These are phyloP conservation scores for Mactra quadrangularis DNA, from an alignment of 1,140 invertebrate species.

Conservation along the genomic window DNA sequence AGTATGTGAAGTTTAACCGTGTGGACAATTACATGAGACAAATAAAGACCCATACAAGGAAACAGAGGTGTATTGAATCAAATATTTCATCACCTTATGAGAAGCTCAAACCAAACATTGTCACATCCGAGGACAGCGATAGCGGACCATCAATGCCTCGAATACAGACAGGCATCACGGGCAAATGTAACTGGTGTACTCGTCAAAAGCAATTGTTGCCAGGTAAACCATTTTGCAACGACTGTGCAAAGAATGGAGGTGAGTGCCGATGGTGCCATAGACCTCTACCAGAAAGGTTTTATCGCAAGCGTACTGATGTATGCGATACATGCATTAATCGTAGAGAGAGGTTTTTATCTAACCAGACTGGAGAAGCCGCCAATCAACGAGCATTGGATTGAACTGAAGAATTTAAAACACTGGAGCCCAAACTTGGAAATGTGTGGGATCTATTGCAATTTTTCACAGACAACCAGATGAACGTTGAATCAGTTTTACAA, in stretches of 20 bases:
- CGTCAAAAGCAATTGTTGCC: not conserved
- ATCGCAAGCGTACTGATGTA: too few species aligned
- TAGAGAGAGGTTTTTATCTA: not conserved
- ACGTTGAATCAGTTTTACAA: too few species aligned
- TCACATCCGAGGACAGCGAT: not conserved
- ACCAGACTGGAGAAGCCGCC: not conserved
- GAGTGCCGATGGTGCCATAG: slow-evolving; percentile 18
- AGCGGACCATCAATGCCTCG: not conserved
- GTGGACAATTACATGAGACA: not conserved
- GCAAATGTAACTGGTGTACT: slow-evolving; percentile 5
- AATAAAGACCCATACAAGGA: not conserved
- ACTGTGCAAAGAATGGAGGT: not conserved
- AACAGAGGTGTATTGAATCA: not conserved
- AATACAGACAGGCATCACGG: not conserved
- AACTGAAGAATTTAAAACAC: not conserved
- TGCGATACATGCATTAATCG: too few species aligned
- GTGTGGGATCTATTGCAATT: not conserved
- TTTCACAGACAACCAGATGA: too few species aligned
- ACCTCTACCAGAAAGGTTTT: slow-evolving; percentile 5
- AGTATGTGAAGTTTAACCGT: not conserved
- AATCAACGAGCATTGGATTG: not conserved
- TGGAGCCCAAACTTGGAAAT: not conserved
- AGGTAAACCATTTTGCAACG: too few species aligned
- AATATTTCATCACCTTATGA: not conserved
- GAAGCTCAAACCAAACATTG: not conserved